Base-by-base conservation (phyloP, 2,888 invertebrate genomes). In the Poecilobothrus nobilitatus region DNA sequence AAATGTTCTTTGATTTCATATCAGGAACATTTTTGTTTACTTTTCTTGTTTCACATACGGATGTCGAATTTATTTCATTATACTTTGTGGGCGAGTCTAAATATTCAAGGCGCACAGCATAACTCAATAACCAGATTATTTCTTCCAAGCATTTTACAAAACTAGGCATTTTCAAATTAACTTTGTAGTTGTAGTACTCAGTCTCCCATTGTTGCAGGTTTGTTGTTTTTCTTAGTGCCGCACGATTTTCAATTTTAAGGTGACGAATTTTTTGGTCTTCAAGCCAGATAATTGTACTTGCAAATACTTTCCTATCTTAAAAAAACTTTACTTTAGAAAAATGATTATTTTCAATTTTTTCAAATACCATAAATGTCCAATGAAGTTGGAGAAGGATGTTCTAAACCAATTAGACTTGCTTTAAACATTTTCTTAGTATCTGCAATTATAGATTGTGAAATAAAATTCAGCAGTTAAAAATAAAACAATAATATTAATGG, bases 221-320 rank as follows among this genome's bases (percentile, higher is more conserved):
- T 5, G 85, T 84, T 2, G 90, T 85, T 73, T 90, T 86, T 64
- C 92, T 85, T n/a, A 97, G 80, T 0, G 83, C 85, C 72, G 86
- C 87, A 15, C 94, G 84, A 72, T 93, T 91, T 77, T 94, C 92
- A 69, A 93, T 90, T 77, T 89, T 89, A 74, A 94, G 94, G 73
- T 90, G 89, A 15, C 95, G 88, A 73, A 97, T 94, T 82, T 94
- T 94, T 79, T 95, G 94, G 78, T 95, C 93, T 82, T 97, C 97
- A 68, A 97, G 79, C 97, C 97, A 97, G 1, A 91, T 82, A 27
- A 96, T 86, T 33, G 94, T 84, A 76, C 89, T 91, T 67, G 92
- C 87, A 77, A 93, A 91, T 76, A 91, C 88, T 71, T 86, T 87
- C 73, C 89, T 87, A 83, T 95, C 96, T 96, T 79, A 4, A 84